Conservation (phyloP, 2,888 invertebrate species). For the Apamea sordens region DNA sequence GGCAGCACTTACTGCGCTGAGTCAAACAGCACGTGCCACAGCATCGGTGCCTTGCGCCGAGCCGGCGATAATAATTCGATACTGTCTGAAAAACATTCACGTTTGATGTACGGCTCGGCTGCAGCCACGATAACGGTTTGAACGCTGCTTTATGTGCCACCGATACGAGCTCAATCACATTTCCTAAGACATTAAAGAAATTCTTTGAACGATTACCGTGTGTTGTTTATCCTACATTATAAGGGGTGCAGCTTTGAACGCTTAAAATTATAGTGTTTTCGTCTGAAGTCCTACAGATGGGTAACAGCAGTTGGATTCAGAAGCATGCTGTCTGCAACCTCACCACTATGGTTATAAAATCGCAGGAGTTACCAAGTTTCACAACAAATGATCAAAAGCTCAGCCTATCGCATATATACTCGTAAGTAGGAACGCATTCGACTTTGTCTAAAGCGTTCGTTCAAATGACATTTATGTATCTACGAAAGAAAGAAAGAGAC, state of each 20-base stretch:
- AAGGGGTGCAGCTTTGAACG: constrained; percentile 22
- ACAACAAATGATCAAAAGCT: neutral
- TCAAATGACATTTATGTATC: neutral
- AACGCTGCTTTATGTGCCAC: constrained; percentile 65
- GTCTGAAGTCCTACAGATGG: neutral
- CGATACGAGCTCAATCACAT: constrained; percentile 62
- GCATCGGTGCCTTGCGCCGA: constrained; percentile 66
- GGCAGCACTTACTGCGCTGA: constrained; percentile 88
- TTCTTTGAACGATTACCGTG: constrained; percentile 50
- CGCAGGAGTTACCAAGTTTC: neutral
- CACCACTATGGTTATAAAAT: neutral
- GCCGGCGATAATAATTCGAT: constrained; percentile 73
- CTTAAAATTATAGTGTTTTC: neutral
- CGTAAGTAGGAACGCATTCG: neutral
- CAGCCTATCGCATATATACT: too few species aligned
- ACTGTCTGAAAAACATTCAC: constrained; percentile 70
- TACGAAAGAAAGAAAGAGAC: neutral
- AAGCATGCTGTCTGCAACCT: neutral
- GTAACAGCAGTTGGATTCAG: neutral
- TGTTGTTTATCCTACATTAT: constrained; percentile 16
- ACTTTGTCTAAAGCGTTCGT: neutral
- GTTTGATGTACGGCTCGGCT: constrained; percentile 66
- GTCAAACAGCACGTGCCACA: constrained; percentile 85
- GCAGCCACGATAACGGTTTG: constrained; percentile 62
- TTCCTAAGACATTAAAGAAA: constrained; percentile 62